These are phyloP conservation scores for Parochlus steinenii DNA, from an alignment of 2,888 invertebrate species.

Conservation along the genomic window DNA sequence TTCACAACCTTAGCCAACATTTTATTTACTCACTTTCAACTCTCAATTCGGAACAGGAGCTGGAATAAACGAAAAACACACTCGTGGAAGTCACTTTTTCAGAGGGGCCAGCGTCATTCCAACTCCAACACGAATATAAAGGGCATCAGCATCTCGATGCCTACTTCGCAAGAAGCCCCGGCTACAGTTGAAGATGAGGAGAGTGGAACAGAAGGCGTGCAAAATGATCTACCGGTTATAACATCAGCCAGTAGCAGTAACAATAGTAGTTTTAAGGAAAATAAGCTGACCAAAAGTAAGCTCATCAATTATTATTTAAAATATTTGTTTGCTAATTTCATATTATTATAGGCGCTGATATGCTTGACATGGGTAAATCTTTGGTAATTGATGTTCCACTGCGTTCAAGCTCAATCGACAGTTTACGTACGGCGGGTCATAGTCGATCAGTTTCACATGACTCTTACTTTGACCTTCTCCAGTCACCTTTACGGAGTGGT, in stretches of 20 bases:
- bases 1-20: background rate
- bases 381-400: conserved; percentile 24
- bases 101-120: conserved; percentile 28
- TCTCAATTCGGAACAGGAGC: conserved; percentile 17
- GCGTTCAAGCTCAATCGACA: conserved; percentile 30
- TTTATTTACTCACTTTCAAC: background rate
- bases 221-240: conserved; percentile 7
- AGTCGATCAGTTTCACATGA: conserved; percentile 77
- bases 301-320: background rate
- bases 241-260: conserved; percentile 7
- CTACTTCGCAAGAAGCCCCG: conserved; percentile 6
- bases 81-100: conserved; percentile 30
- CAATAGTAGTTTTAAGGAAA: conserved; percentile 12
- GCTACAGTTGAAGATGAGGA: conserved; percentile 4
- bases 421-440: conserved; percentile 29
- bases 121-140: conserved; percentile 13
- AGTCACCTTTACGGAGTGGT: conserved; percentile 28
- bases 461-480: conserved; percentile 65
- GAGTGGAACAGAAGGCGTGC: background rate
- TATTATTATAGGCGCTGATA: conserved; percentile 12
- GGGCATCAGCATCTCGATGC: conserved; percentile 6
- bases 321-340: background rate
- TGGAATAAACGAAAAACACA: conserved; percentile 31
- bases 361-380: conserved; percentile 5
- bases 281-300: conserved; percentile 10